Conservation (phyloP, 1,140 invertebrate species). For the Babylonia areolata region DNA sequence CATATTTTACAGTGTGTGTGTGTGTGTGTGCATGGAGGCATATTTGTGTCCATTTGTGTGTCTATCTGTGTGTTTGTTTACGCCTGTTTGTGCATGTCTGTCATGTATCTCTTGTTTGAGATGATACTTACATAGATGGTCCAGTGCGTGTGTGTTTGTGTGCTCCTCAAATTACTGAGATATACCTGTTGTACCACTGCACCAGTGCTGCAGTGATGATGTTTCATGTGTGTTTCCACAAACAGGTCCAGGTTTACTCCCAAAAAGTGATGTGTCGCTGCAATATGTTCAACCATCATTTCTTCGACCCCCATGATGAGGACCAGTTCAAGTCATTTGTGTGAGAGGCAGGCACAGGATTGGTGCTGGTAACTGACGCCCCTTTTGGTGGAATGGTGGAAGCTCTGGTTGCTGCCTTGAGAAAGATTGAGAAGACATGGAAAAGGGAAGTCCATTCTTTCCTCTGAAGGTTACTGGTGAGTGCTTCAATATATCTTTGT, state of each 20-base stretch:
- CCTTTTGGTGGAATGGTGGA: constrained; percentile 93
- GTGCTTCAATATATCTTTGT: background rate
- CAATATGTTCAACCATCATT: constrained; percentile 93
- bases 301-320: constrained; percentile 82
- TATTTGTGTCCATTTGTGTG: too few relatives aligned
- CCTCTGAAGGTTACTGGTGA: constrained; percentile 82
- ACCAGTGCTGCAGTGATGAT: too few relatives aligned
- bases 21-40: too few relatives aligned
- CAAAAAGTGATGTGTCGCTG: constrained; percentile 85
- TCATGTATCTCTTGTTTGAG: too few relatives aligned
- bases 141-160: too few relatives aligned
- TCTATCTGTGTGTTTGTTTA: too few relatives aligned
- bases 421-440: constrained; percentile 76
- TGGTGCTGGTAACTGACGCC: constrained; percentile 88
- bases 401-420: constrained; percentile 83
- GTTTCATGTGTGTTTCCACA: too few relatives aligned
- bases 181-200: too few relatives aligned
- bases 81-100: too few relatives aligned
- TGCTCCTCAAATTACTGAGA: too few relatives aligned
- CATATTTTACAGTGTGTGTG: too few relatives aligned
- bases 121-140: too few relatives aligned
- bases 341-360: constrained; percentile 77
- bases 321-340: constrained; percentile 81
- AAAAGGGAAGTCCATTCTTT: constrained; percentile 77
- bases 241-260: constrained; percentile 83